Evolutionary conservation across 2,888 invertebrate genomes (phyloP), one percentile per base, ranked within the genome.

Genomic region (Caenorhabditis japonica): DNA sequence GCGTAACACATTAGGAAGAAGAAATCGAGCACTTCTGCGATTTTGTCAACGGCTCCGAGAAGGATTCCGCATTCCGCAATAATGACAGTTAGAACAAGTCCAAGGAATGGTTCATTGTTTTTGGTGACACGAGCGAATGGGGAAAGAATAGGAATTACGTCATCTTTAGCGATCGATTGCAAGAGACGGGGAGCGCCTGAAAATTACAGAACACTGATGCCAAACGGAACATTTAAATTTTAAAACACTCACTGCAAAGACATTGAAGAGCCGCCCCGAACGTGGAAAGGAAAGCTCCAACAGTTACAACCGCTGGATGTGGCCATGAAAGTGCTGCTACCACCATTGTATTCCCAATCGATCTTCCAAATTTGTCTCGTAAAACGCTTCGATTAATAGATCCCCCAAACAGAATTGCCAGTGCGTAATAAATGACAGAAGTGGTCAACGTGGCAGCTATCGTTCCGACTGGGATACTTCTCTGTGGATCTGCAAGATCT

Each of bases 1-100:
- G 97, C 97, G 89, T 99, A 99, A 90, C 99, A 99, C 97, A 99
- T 99, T 80, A 99, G 92, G 92, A 99, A 99, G 91, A 99, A 99
- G 75, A 88, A 87, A 69, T 87, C 87, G 43, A 88, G 79, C 10
- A 87, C 81, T 0, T 99, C 99, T 5, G 99, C 97, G 79, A 99
- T 91, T 87, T 94, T 93, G 89, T 99, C 99, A 53, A 99, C 94
- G 88, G 95, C 97, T 56, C 97, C 91, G 53, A 99, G 92, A 36
- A 99, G 91, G 85, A 99, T 95, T 7, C 90, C 91, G 33, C 77
- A 44, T 58, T 87, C 86, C 19, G 90, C 90, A 74, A 91, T 90
- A 52, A 87, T 81, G 85, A 94, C 90, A 0, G 99, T 99, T 43
- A 99, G 90, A 4, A 97, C 88, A 36, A 99, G 91, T 43, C 99